Evolutionary conservation across 2,888 invertebrate species (phyloP), one percentile per base, ranked within the genome.

Genomic region (Hyles lineata): DNA sequence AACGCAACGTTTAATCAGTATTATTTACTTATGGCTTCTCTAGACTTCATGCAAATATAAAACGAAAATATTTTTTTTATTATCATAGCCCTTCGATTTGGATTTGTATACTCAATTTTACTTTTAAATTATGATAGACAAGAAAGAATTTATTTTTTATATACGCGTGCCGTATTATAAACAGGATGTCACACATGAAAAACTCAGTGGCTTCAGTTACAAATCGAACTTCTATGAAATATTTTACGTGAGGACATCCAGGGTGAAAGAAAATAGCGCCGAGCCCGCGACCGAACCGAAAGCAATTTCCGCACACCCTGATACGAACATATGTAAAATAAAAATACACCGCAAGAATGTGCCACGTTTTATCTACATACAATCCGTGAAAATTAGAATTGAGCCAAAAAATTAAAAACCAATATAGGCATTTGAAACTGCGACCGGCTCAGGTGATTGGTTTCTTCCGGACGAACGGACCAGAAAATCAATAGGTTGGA

Each of bases 401-500:
- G n/a, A 21, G 23, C 23, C 17, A 62, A 50, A 63, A 67, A 67
- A 63, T 7, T 35, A 21, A n/a, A 63, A 63, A 67, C 43, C 43
- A 17, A 23, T 43, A 50, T 50, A 23, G 50, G 67, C 17, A 50
- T 50, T 50, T 50, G 50, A 62, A 67, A 43, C 67, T 23, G 63
- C 43, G 23, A 23, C 43, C 43, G 63, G 67, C 67, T 23, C 50
- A 50, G 67, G 50, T 43, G 67, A 77, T 78, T 79, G 76, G 77
- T 72, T 75, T 76, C 77, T 78, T 79, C 76, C 79, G 78, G 77
- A 73, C 73, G 71, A 69, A 71, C 75, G 75, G 63, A 76, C 73
- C 74, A 75, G 76, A 79, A 79, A 81, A 81, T 79, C 80, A 77
- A 78, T 81, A 77, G 72, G 67, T 50, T 69, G 55, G 55, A 52